Evolutionary conservation across 2,888 invertebrate species (phyloP), one percentile per base, ranked within the genome.

Genomic region (Ormyrus rosae): DNA sequence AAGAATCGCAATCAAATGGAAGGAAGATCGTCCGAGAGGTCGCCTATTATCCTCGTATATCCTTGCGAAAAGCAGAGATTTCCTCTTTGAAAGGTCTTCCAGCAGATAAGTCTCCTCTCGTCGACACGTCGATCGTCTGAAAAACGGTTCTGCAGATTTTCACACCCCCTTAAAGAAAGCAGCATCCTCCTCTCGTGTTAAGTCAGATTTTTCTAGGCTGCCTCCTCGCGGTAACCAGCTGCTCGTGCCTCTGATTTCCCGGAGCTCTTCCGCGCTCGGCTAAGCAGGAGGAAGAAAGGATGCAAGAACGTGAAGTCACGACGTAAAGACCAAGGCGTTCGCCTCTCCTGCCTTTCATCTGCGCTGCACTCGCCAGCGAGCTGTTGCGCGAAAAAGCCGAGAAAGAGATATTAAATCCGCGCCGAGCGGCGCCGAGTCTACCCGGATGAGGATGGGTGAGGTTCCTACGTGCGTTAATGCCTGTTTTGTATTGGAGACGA

Each of bases 141-240:
- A 34, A 34, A 34, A 34, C 34, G 34, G 34, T 34, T 34, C 34
- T 34, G 34, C 34, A 34, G 34, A 34, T 34, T 34, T 34, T 34
- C 34, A 34, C 34, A 34, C 34, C n/a, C 10, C 55, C 34, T 34
- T 34, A 34, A 34, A 34, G 34, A 34, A 34, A 34, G 34, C 34
- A 34, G 34, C 34, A 45, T 63, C 63, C 63, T 9, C 63, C 63
- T 46, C 45, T 9, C 63, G 10, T 46, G 10, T 10, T 46, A 8
- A 10, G 13, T 9, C 45, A 5, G n/a, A 45, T 45, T 63, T 63
- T 63, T 63, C 63, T 46, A 46, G 10, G 34, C 45, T 8, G 11
- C 8, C 34, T 50, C 65, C 11, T 65, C 67, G 73, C 73, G 68
- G 72, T 73, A 73, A 73, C 78, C 73, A 79, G 73, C 78, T 79